Evolutionary conservation across 2,888 invertebrate genomes (phyloP).

Genomic region (Perdita meconis): DNA sequence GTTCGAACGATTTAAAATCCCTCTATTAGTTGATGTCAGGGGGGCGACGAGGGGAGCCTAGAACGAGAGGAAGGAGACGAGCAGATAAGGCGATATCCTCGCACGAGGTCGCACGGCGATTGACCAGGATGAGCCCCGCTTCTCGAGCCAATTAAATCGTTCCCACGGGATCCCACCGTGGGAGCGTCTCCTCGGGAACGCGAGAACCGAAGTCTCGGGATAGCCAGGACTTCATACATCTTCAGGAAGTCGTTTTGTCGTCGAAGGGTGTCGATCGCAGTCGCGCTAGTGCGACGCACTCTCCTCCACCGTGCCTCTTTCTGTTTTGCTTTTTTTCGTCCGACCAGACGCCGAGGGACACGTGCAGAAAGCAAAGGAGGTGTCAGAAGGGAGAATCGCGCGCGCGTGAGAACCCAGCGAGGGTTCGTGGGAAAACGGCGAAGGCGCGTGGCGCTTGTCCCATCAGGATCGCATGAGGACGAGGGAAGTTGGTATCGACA

Average conservation of each 20-base stretch:
- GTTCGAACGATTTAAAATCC: constrained; percentile 63
- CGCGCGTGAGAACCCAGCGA: constrained; percentile 81
- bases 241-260: constrained; percentile 71
- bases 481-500: constrained; percentile 21
- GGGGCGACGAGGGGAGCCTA: constrained; percentile 11
- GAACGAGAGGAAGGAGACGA: constrained; percentile 24
- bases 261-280: constrained; percentile 42
- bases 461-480: constrained; percentile 78
- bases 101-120: constrained; percentile 52
- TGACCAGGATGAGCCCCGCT: constrained; percentile 45
- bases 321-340: constrained; percentile 18
- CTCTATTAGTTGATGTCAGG: not conserved
- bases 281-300: not conserved
- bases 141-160: constrained; percentile 79
- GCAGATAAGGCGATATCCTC: constrained; percentile 52
- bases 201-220: constrained; percentile 77
- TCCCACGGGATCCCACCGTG: constrained; percentile 83
- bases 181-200: constrained; percentile 78
- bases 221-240: constrained; percentile 76
- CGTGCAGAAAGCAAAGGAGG: constrained; percentile 48
- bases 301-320: not conserved
- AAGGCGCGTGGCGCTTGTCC: constrained; percentile 82
- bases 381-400: constrained; percentile 41
- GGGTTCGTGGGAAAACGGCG: constrained; percentile 83
- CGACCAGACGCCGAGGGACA: constrained; percentile 18